Evolutionary conservation across 2,113 vertebrate genomes (phyloP), one percentile per base, ranked within the genome.

Genomic region (Bufo gargarizans): DNA sequence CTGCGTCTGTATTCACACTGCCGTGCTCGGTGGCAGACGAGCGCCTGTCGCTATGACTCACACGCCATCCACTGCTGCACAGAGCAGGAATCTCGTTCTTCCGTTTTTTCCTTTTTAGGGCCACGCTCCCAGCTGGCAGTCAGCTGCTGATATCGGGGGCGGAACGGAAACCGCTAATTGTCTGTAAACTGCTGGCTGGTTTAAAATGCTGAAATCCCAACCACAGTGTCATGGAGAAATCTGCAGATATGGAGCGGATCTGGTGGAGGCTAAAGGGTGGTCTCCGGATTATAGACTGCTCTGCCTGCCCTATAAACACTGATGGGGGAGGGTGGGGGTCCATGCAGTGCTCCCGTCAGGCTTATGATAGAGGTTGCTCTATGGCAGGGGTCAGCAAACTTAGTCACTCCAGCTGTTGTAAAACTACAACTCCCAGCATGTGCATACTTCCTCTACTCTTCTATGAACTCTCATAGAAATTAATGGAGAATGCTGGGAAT

Each of bases 101-200:
- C 76, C 61, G 76, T 22, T 67, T 69, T 56, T 9, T 67, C 61
- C 77, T 69, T 56, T 67, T 86, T 85, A 19, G 58, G 59, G 49
- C 53, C 13, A 19, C 14, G 16, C 20, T 59, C 58, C 13, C 56
- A 67, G 76, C 85, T 86, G 50, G 49, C 4, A 20, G 61, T n/a
- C 63, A 10, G 69, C 33, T 59, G 55, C 22, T 2, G 45, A 61
- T 55, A 10, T 20, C 65, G 7, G 49, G 59, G 56, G 82, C n/a
- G 33, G 16, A 84, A 22, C 22, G 53, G 49, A 47, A 56, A 43
- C 58, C 3, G 22, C 77, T 33, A 80, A 78, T 78, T 2, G 50
- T 78, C 50, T 55, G 2, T 2, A 78, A 78, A 78, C 22, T 55
- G 55, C 55, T 58, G 50, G 53, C 58, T 58, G 55, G 2, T 78